A percentile compares a stretch with the other conserved stretches of the same genome.
Conservation (phyloP, 2,888 invertebrate species). For the Dryadula phaetusa region DNA sequence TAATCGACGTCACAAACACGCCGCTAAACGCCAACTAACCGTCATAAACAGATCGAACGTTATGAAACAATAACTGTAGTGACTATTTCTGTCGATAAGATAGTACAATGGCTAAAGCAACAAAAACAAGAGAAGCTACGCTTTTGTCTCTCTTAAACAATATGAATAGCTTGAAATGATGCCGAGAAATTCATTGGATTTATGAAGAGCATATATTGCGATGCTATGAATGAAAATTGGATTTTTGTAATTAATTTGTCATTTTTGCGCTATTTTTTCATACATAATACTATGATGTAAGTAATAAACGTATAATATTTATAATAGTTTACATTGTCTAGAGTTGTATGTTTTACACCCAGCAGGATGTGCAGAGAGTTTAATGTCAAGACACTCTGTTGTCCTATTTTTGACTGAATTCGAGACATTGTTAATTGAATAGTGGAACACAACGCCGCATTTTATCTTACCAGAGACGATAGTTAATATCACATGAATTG, state of each 20-base stretch:
- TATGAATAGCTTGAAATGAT: constrained; percentile 67
- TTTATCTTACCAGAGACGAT: too few species aligned
- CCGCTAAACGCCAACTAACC: not conserved
- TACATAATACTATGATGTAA: not conserved
- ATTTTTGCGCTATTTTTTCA: not conserved
- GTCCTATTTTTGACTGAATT: too few species aligned
- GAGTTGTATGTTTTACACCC: too few species aligned
- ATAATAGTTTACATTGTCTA: too few species aligned
- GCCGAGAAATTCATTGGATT: constrained; percentile 47
- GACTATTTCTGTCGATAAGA: constrained; percentile 61
- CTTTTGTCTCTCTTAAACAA: constrained; percentile 70
- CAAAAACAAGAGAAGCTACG: constrained; percentile 65
- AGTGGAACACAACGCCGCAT: too few species aligned
- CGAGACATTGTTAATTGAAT: too few species aligned
- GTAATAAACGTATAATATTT: too few species aligned
- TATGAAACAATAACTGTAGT: constrained; percentile 33
- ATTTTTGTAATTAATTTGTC: constrained; percentile 11
- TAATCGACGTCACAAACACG: constrained; percentile 1
- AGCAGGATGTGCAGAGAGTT: too few species aligned
- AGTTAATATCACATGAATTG: too few species aligned
- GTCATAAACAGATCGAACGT: constrained; percentile 29
- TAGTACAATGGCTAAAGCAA: constrained; percentile 63
- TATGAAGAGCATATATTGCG: constrained; percentile 44
- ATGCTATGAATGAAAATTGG: constrained; percentile 35
- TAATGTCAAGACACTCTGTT: too few species aligned